Percentiles rank a stretch among this genome's conserved stretches.
Evolutionary conservation across 1,140 invertebrate genomes (phyloP).

Genomic region (Phymastichus coffea): DNA sequence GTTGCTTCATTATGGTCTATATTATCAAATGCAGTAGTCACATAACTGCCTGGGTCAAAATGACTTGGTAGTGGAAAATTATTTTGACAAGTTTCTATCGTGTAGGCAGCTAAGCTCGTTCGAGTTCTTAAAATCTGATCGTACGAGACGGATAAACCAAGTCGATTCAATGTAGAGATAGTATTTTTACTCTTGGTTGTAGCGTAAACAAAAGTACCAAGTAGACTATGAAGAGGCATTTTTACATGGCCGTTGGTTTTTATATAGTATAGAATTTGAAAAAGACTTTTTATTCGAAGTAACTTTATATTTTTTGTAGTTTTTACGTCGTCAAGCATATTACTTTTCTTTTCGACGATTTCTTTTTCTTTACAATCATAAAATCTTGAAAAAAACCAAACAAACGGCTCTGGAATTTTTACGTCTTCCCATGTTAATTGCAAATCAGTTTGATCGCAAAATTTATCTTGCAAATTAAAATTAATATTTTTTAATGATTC

Average conservation of each 20-base stretch:
- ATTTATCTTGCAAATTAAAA: no score
- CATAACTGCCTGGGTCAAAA: slow-evolving; percentile 9
- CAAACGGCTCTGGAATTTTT: no score
- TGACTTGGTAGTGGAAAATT: slow-evolving; percentile 19
- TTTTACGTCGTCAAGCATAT: not conserved
- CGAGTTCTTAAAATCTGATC: not conserved
- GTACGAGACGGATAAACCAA: not conserved
- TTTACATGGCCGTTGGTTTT: not conserved
- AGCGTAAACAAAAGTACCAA: not conserved
- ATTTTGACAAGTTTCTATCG: no score
- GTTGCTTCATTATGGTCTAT: slow-evolving; percentile 28
- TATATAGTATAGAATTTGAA: not conserved
- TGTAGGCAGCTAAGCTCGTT: not conserved
- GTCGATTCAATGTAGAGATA: not conserved
- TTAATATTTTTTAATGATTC: no score
- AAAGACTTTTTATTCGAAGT: no score
- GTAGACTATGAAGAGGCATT: not conserved
- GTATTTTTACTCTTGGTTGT: not conserved
- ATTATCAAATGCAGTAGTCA: slow-evolving; percentile 24
- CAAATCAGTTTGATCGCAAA: no score
- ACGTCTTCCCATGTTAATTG: no score
- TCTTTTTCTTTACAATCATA: no score
- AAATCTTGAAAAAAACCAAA: no score
- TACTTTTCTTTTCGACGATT: no score
- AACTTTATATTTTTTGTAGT: no score